phyloP scores from a whole-genome alignment of 2,888 invertebrate genomes.

The Rhingia campestris region DNA sequence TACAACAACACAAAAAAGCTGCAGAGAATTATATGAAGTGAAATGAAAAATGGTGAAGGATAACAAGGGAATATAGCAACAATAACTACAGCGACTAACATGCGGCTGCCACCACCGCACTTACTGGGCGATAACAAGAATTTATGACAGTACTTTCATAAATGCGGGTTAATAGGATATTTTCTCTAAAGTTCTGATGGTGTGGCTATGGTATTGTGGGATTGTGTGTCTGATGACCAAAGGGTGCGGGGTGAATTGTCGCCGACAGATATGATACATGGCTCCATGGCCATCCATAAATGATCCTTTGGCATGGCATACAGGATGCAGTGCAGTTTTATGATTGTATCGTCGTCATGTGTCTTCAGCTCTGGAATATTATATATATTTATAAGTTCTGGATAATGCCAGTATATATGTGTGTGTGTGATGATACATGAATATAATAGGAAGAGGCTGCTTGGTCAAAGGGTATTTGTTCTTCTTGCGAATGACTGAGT shows the following conservation, averaged over 20 bases:
- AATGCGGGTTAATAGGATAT: constrained; percentile 74
- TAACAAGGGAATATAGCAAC: constrained; percentile 53
- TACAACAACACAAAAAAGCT: constrained; percentile 1
- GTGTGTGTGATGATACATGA: neutral
- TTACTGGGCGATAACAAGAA: constrained; percentile 72
- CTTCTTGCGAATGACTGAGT: constrained; percentile 47
- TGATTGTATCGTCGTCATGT: constrained; percentile 47
- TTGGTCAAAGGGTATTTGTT: constrained; percentile 57
- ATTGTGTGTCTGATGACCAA: constrained; percentile 1
- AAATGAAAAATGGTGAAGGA: constrained; percentile 70
- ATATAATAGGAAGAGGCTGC: constrained; percentile 8
- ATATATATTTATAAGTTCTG: constrained; percentile 5
- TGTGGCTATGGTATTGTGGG: constrained; percentile 2
- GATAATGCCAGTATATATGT: constrained; percentile 24
- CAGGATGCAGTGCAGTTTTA: constrained; percentile 66
- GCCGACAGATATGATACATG: constrained; percentile 69
- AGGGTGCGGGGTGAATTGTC: constrained; percentile 45
- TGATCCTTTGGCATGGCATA: constrained; percentile 59
- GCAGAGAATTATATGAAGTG: constrained; percentile 47
- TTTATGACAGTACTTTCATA: constrained; percentile 70
- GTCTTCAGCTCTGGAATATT: constrained; percentile 29
- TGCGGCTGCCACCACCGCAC: constrained; percentile 69
- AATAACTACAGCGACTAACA: constrained; percentile 68
- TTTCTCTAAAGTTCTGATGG: constrained; percentile 56
- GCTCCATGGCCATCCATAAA: constrained; percentile 61